Conservation (phyloP, 2,797 vertebrate species). For the Sebastes paucispinis region DNA sequence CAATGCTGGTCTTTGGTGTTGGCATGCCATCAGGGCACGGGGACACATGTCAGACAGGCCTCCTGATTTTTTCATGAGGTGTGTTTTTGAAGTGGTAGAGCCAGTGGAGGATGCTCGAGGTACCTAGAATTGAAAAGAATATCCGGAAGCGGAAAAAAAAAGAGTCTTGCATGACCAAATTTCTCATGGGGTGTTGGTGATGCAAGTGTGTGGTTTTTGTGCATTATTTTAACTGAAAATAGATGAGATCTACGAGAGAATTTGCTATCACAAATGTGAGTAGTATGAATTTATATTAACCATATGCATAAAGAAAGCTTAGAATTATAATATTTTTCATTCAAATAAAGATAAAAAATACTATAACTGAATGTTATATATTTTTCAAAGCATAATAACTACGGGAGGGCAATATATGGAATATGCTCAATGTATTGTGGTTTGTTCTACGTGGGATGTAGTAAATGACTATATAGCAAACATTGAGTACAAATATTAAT, state of each 20-base stretch:
- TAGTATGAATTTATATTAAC: neutral
- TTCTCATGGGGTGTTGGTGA: conserved; percentile 69
- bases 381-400: neutral
- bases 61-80: conserved; percentile 85
- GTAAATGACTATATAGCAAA: no score
- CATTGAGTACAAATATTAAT: no score
- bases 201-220: conserved; percentile 56
- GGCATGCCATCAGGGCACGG: conserved; percentile 81
- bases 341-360: neutral
- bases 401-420: neutral
- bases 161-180: conserved; percentile 62
- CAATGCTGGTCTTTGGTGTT: conserved; percentile 87
- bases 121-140: conserved; percentile 84
- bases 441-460: no score
- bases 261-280: neutral
- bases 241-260: conserved; percentile 1
- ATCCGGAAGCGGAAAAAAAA: conserved; percentile 69
- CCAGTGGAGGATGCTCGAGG: conserved; percentile 85
- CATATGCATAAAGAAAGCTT: neutral
- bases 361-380: neutral
- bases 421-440: no score
- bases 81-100: conserved; percentile 85
- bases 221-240: conserved; percentile 37
- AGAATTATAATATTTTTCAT: neutral
- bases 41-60: conserved; percentile 86